Percentiles rank a stretch among this genome's conserved stretches.
phyloP scores from a whole-genome alignment of 2,888 invertebrate genomes.

The Dendrolimus pini region DNA sequence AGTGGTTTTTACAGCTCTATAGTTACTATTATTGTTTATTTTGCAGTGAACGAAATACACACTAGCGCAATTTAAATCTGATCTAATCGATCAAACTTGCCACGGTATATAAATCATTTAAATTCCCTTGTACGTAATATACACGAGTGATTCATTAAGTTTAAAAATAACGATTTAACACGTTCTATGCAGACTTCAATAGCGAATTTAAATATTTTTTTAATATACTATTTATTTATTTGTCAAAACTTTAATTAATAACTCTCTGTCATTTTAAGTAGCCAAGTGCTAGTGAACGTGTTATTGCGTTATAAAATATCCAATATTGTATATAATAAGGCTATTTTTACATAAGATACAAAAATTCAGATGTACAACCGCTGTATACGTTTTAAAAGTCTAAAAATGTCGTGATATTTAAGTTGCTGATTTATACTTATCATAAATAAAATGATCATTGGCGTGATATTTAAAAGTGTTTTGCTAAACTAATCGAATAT shows the following conservation, averaged over 20 bases:
- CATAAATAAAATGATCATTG: neutral
- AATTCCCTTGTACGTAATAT: slow-evolving; percentile 4
- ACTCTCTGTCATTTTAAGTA: neutral
- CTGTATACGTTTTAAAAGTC: slow-evolving; percentile 67
- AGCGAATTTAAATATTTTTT: too few species aligned
- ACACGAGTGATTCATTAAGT: slow-evolving; percentile 7
- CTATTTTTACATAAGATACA: slow-evolving; percentile 49
- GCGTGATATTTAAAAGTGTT: neutral
- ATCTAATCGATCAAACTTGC: neutral
- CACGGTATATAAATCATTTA: neutral
- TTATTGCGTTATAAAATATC: slow-evolving; percentile 9
- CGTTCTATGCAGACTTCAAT: slow-evolving; percentile 17
- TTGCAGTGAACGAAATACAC: slow-evolving; percentile 7
- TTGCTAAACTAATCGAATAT: neutral
- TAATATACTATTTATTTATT: too few species aligned
- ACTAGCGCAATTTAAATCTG: neutral
- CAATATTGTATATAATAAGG: slow-evolving; percentile 46
- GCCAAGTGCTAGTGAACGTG: slow-evolving; percentile 11
- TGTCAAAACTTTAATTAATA: too few species aligned
- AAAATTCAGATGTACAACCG: slow-evolving; percentile 74
- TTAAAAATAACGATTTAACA: slow-evolving; percentile 1
- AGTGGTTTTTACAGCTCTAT: slow-evolving; percentile 38
- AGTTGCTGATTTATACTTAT: slow-evolving; percentile 8
- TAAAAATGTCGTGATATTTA: slow-evolving; percentile 42
- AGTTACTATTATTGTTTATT: slow-evolving; percentile 33